Evolutionary conservation across 2,888 invertebrate species (phyloP), one percentile per base, ranked within the genome.

Genomic region (Carpatolechia fugitivella): DNA sequence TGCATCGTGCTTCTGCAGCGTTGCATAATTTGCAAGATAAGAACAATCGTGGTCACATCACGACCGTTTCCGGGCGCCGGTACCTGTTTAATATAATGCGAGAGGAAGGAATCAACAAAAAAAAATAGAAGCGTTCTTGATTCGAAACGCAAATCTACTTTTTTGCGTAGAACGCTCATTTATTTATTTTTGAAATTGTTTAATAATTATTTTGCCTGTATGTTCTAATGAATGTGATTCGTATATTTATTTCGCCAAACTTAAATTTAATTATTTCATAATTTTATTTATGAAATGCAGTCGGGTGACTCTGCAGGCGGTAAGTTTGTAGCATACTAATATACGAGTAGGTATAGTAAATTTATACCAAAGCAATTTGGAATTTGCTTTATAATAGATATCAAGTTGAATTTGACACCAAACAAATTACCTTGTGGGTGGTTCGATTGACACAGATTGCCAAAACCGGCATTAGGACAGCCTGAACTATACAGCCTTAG

Each of bases 341-440:
- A 1, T 11, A 5, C 11, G 35, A 10, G n/a, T 3, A 35, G n/a
- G n/a, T n/a, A 35, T n/a, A n/a, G 35, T n/a, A 35, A 35, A n/a
- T 35, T n/a, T 4, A 35, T 24, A 35, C 35, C 7, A 1, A 35
- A 35, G n/a, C 1, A 3, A 41, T 20, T 8, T 16, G 40, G 16
- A 14, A 38, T 14, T 24, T 6, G 24, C 24, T 24, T 24, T 24
- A 24, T 24, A 24, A 24, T 24, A 24, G 3, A 3, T 24, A 24
- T n/a, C 33, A 7, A 44, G 29, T 18, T 24, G 20, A 3, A 20
- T 20, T 24, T 44, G 29, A 29, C 44, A 44, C 29, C 14, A 44
- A 13, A 44, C 44, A 44, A 24, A 44, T 44, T 44, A 8, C 13
- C 29, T 44, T 44, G 44, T 44, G 44, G 44, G 44, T 44, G 44